A percentile compares a stretch with the other conserved stretches of the same genome.
Conservation (phyloP, 53 echinoderm and acorn worm genomes). For the Luidia sarsii region DNA sequence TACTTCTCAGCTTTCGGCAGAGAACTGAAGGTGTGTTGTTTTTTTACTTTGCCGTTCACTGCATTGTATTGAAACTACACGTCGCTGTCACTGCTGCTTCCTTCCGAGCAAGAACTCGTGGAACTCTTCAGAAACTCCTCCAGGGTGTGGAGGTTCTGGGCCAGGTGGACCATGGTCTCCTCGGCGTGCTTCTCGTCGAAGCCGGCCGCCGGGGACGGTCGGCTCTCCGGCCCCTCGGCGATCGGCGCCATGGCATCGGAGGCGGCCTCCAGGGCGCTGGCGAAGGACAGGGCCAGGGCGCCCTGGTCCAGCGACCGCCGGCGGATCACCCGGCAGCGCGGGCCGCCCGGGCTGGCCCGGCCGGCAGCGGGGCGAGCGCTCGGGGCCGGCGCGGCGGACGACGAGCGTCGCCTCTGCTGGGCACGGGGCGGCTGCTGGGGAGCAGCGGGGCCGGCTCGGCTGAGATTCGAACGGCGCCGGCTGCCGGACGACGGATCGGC, state of each 20-base stretch:
- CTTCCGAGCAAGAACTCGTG: background rate
- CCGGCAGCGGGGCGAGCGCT: background rate
- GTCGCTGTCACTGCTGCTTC: conserved; percentile 12
- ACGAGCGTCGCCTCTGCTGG: conserved; percentile 32
- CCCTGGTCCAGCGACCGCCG: conserved; percentile 73
- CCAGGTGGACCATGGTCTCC: conserved; percentile 71
- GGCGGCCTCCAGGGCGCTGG: conserved; percentile 52
- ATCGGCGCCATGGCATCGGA: conserved; percentile 43
- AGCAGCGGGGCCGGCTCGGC: too few relatives aligned
- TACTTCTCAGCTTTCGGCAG: too few relatives aligned
- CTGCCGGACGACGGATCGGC: conserved; percentile 1
- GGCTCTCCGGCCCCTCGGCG: conserved; percentile 44
- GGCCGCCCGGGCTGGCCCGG: background rate
- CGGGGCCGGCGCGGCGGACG: conserved; percentile 18
- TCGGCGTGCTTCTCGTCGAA: conserved; percentile 72
- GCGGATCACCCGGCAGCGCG: conserved; percentile 52
- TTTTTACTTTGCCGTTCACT: too few relatives aligned
- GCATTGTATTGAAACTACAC: too few relatives aligned
- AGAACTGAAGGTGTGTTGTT: too few relatives aligned
- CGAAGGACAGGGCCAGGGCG: conserved; percentile 60
- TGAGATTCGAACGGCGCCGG: conserved; percentile 10
- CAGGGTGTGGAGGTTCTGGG: conserved; percentile 77
- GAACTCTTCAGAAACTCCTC: conserved; percentile 67
- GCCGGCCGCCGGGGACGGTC: conserved; percentile 30
- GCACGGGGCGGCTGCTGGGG: background rate